These are phyloP conservation scores for Drosophila subobscura DNA, from an alignment of 1,140 invertebrate species.

Conservation along the genomic window DNA sequence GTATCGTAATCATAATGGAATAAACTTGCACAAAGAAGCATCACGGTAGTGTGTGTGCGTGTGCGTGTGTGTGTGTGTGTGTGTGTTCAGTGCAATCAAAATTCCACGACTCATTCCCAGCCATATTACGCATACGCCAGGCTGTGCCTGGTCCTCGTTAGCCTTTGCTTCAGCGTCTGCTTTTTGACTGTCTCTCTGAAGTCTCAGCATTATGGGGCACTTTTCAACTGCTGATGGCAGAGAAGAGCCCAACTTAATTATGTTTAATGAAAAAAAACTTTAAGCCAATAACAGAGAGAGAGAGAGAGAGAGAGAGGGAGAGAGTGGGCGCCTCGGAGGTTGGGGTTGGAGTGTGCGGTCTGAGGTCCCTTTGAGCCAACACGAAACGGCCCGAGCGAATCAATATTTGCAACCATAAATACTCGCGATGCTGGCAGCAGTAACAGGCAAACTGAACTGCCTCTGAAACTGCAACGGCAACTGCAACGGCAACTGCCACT, in stretches of 20 bases:
- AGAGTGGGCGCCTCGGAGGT: no score
- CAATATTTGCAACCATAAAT: conserved; percentile 52
- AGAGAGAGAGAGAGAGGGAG: neutral
- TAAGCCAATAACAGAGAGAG: neutral
- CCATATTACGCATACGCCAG: conserved; percentile 43
- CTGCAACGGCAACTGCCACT: conserved; percentile 1
- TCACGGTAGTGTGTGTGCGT: neutral
- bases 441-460: neutral
- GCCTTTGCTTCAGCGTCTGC: neutral
- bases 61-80: no score
- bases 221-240: conserved; percentile 43
- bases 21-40: no score
- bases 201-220: conserved; percentile 25
- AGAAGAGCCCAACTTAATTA: conserved; percentile 42
- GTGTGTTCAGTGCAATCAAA: conserved; percentile 2
- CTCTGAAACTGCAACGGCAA: conserved; percentile 1
- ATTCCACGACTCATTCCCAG: conserved; percentile 31
- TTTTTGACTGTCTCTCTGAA: no score
- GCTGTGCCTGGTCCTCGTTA: conserved; percentile 8
- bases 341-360: neutral
- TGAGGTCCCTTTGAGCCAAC: conserved; percentile 24
- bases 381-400: conserved; percentile 27
- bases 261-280: conserved; percentile 39
- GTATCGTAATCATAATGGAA: no score
- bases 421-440: conserved; percentile 10